Percentiles rank a stretch among this genome's conserved stretches.
These are phyloP conservation scores for Willisornis vidua DNA, from an alignment of 2,113 vertebrate species.

Conservation along the genomic window DNA sequence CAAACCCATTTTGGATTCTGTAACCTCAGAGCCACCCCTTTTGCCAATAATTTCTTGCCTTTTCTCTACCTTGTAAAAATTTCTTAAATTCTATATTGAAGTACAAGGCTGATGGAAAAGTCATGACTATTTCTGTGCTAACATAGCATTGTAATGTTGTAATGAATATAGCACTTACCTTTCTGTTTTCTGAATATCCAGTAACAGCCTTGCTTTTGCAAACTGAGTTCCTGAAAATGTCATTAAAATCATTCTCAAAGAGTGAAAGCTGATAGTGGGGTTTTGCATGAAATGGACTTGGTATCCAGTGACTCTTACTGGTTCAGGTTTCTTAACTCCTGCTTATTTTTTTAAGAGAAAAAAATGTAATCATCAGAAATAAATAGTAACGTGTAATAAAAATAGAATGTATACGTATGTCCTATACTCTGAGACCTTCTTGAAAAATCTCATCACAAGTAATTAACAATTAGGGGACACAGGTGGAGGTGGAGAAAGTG, in stretches of 20 bases:
- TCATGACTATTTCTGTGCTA: neutral
- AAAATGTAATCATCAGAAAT: neutral
- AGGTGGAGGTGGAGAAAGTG: neutral
- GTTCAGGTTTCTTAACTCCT: neutral
- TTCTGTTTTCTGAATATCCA: slow-evolving; percentile 20
- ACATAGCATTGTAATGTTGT: neutral
- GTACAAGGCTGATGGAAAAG: neutral
- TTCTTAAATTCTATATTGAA: neutral
- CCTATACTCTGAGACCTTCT: neutral
- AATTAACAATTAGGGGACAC: neutral
- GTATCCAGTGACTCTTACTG: neutral
- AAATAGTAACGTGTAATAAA: neutral
- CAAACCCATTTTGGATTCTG: neutral
- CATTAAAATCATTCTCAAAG: neutral
- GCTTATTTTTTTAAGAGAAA: neutral
- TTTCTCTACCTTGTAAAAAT: slow-evolving; percentile 25
- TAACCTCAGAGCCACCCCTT: neutral
- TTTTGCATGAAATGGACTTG: neutral
- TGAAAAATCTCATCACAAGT: neutral
- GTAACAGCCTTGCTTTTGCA: neutral
- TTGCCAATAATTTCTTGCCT: neutral
- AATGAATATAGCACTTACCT: neutral
- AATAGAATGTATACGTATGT: neutral
- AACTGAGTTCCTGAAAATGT: neutral
- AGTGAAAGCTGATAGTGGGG: neutral